Conservation (phyloP, 2,113 vertebrate genomes). For the Mellivora capensis region DNA sequence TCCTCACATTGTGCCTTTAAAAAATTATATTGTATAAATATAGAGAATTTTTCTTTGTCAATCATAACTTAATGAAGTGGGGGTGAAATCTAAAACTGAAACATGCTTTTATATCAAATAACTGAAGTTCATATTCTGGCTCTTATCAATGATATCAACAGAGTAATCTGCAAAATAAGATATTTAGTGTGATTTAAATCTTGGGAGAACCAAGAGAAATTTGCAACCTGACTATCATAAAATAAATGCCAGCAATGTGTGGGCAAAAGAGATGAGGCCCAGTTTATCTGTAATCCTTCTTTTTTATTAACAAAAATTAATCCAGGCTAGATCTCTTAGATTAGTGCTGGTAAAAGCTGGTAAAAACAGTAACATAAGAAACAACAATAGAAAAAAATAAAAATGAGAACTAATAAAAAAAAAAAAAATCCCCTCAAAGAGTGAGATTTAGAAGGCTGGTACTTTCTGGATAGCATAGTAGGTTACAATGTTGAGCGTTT, state of each 20-base stretch:
- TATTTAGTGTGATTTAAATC: background rate
- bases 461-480: background rate
- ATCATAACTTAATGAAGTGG: background rate
- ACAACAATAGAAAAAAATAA: background rate
- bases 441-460: background rate
- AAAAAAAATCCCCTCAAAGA: background rate
- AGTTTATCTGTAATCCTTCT: background rate
- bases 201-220: conserved; percentile 15
- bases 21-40: background rate
- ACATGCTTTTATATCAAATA: background rate
- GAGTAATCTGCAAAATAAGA: background rate
- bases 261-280: background rate
- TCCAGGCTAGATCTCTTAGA: background rate
- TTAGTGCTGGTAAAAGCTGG: background rate
- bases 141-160: background rate
- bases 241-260: background rate
- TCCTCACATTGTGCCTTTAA: background rate
- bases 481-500: conserved; percentile 9
- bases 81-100: background rate
- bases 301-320: background rate
- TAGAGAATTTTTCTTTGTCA: background rate
- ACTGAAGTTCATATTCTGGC: background rate
- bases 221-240: background rate
- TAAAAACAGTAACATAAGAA: background rate
- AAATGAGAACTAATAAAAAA: background rate